Percentiles rank a stretch among this genome's conserved stretches.
Evolutionary conservation across 2,113 vertebrate genomes (phyloP).

Genomic region (Melanotaenia duboulayi): DNA sequence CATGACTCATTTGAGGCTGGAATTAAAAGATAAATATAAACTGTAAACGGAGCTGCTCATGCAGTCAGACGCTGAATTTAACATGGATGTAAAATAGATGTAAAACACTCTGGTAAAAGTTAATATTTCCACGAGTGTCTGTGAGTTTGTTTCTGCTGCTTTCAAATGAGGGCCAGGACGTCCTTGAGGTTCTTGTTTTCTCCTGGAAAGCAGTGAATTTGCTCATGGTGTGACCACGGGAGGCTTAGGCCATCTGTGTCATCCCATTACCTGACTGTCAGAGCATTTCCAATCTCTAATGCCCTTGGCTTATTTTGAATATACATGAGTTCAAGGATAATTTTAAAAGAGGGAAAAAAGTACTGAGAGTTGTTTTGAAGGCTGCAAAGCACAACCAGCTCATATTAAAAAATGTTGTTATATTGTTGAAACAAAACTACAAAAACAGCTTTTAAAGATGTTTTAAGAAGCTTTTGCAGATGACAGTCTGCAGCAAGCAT

Average conservation of each 20-base stretch:
- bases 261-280: conserved; percentile 40
- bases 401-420: not conserved
- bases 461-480: not conserved
- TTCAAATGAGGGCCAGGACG: not conserved
- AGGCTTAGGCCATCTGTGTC: conserved; percentile 47
- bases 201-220: conserved; percentile 31
- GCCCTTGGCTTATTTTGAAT: conserved; percentile 17
- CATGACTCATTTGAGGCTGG: conserved; percentile 1
- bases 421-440: not conserved
- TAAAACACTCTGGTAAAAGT: not conserved
- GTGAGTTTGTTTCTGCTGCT: not conserved
- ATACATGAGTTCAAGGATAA: not conserved
- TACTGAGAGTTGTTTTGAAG: not conserved
- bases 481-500: not conserved
- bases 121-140: not conserved
- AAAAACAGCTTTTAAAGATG: not conserved
- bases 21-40: conserved; percentile 3
- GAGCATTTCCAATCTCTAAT: conserved; percentile 20
- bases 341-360: not conserved
- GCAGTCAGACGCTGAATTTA: too few relatives aligned
- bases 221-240: conserved; percentile 45
- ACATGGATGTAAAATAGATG: not conserved
- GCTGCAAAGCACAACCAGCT: not conserved
- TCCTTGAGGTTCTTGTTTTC: conserved; percentile 23
- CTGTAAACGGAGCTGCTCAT: not conserved